Conservation (phyloP, 2,797 vertebrate species). For the Mallotus villosus region DNA sequence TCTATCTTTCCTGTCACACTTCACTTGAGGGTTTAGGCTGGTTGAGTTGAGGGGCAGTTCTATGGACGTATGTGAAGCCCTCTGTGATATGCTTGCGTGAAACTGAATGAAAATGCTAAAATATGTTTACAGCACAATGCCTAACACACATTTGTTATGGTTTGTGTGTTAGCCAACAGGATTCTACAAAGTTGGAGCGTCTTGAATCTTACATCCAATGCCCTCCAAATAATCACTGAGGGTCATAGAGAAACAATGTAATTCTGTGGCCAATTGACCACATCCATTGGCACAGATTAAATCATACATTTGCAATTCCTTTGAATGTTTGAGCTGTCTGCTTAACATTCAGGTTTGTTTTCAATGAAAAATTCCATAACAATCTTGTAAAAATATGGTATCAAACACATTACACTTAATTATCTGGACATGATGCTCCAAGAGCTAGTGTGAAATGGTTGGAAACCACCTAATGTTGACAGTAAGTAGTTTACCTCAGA, state of each 20-base stretch:
- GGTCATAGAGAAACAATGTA: not conserved
- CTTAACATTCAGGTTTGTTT: no score
- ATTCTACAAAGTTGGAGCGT: not conserved
- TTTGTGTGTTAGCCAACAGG: not conserved
- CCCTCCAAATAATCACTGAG: not conserved
- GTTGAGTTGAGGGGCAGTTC: no score
- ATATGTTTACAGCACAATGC: not conserved
- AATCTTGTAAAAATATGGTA: no score
- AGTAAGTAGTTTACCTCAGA: not conserved
- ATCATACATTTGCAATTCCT: not conserved
- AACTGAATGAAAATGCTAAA: not conserved
- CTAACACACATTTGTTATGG: not conserved
- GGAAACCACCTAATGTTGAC: constrained; percentile 1
- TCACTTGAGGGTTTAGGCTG: no score
- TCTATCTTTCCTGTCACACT: no score
- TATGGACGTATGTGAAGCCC: no score
- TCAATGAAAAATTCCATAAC: no score
- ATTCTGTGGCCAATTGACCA: not conserved
- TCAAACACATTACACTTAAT: no score
- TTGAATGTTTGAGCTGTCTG: not conserved
- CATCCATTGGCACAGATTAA: not conserved
- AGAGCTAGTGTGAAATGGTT: not conserved
- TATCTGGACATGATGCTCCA: no score
- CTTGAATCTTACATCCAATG: not conserved
- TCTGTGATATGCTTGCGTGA: no score